Evolutionary conservation across 23 tunicate species (phyloP), one percentile per base, ranked within the genome.

Genomic region (Ascidia mentula): DNA sequence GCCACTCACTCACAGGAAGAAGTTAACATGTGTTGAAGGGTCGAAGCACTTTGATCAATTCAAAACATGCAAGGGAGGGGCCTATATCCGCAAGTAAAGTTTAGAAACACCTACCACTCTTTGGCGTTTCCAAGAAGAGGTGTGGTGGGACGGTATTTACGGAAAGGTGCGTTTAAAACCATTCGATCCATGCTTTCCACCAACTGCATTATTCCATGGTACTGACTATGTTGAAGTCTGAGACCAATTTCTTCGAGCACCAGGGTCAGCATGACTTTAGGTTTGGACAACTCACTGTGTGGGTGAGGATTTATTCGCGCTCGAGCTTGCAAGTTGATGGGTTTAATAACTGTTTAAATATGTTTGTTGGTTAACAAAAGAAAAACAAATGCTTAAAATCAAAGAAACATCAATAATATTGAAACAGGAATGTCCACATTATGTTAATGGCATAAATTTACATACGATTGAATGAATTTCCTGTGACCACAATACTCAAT

Each of bases 121-220:
- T 69, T 39, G 0, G 91, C 81, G 61, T 91, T 82, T 15, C 85
- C 78, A 37, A 37, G 26, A 30, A 91, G 0, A 0, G 82, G 71
- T 9, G 82, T 84, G 4, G 17, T 34, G 7, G 97, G 97, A 30
- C 46, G 71, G 75, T 30, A 91, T 78, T 86, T 86, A 15, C 90
- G 82, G 61, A 91, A 91, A 4, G 90, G 97, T 28, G 87, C 84
- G 46, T 91, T 91, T 7, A 91, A 77, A 30, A 74, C 80, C 97
- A 91, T 91, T 6, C 88, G 45, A 40, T 91, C 97, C 84, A 91
- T 76, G 38, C 84, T 76, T 65, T 91, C 97, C 30, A 45, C 88
- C 32, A 91, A 40, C 36, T 82, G 75, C 80, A 86, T 81, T 20
- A 91, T 39, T 37, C 88, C 75, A 69, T 86, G 90, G 72, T 87